Evolutionary conservation across 2,113 vertebrate species (phyloP), one percentile per base, ranked within the genome.

Genomic region (Xenotilapia leptura): DNA sequence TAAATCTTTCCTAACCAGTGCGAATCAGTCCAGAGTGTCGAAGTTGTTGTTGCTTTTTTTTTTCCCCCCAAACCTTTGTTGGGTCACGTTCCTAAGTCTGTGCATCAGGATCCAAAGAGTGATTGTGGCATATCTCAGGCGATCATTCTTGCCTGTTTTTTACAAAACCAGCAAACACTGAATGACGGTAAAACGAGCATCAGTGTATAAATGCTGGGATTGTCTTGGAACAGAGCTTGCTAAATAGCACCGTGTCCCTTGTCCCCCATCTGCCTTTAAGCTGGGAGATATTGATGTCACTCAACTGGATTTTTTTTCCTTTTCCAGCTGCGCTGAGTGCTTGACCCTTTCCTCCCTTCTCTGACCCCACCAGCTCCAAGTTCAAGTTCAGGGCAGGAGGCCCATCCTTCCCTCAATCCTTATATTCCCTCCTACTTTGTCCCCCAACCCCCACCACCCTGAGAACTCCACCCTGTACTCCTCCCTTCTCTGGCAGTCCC

Each of bases 321-420:
- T 80, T 79, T 88, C 86, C 79, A 65, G 84, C 77, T 60, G 17
- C 80, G 68, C 81, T 68, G 26, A 90, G 68, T 36, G 5, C 79
- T 90, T 94, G 92, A 94, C 93, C 89, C 88, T 53, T 14, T 89
- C 82, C 91, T 84, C 87, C 84, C 60, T 87, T 79, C 81, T 65
- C 77, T 19, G 36, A 94, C 92, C 88, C 75, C 89, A 92, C 86
- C 90, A 89, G 83, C 87, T 92, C 88, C 80, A 93, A 93, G 95
- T 95, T 95, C 94, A 95, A 94, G 93, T 95, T 92, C 90, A 83
- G 95, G 95, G 90, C 93, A 95, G 84, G 90, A 85, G 93, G 93
- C 93, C 93, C 86, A 82, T 82, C 84, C 88, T 80, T 83, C 60
- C 80, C 82, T 81, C 89, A 68, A 75, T 40, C 58, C 86, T 55